These are phyloP conservation scores for Okapia johnstoni DNA, from an alignment of 2,113 vertebrate species.

Conservation along the genomic window DNA sequence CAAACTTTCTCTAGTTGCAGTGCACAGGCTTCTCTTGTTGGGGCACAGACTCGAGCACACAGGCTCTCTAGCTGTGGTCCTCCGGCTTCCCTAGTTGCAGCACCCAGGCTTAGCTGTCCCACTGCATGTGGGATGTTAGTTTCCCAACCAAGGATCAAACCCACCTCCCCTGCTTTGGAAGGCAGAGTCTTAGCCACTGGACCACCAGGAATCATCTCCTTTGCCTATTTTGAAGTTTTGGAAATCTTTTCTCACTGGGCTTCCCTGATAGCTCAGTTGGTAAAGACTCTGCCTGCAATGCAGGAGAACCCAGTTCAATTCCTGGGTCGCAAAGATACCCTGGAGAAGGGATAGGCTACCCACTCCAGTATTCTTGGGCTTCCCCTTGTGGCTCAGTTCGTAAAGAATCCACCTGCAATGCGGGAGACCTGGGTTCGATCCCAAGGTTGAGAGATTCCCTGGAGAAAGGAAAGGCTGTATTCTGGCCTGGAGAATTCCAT, in stretches of 20 bases:
- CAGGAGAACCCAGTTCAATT: not conserved
- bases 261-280: not conserved
- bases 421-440: rapidly evolving
- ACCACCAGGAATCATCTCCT: not conserved
- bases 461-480: not conserved
- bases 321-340: not conserved
- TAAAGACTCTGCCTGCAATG: not conserved
- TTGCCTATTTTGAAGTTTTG: not conserved
- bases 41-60: not conserved
- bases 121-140: not conserved
- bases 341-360: not conserved
- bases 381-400: not conserved
- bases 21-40: not conserved
- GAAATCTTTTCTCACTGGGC: not conserved
- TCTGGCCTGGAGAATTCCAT: not conserved
- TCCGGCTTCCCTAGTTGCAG: not conserved
- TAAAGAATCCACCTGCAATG: not conserved
- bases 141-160: not conserved
- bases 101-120: not conserved
- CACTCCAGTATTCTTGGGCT: not conserved
- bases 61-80: not conserved
- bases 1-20: not conserved
- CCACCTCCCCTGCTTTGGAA: not conserved
- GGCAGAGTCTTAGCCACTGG: not conserved
- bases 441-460: not conserved